These are phyloP conservation scores for Stigmatopora nigra DNA, from an alignment of 2,113 vertebrate species.

Conservation along the genomic window DNA sequence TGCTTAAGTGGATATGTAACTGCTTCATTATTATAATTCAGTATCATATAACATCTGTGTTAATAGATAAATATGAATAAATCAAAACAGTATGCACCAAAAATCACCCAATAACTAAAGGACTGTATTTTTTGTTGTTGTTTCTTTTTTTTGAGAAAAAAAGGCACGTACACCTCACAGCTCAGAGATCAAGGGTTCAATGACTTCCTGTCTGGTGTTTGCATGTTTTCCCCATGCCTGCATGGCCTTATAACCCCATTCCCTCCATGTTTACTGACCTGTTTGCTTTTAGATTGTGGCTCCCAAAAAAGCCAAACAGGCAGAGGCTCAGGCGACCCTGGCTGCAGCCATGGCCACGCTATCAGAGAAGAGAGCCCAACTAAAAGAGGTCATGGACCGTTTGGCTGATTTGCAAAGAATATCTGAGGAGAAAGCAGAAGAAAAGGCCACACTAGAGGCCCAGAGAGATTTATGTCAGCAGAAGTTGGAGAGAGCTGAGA, in stretches of 20 bases:
- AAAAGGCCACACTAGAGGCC: constrained; percentile 83
- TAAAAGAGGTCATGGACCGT: constrained; percentile 81
- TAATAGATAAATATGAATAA: too few relatives aligned
- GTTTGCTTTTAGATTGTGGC: constrained; percentile 78
- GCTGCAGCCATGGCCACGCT: constrained; percentile 77
- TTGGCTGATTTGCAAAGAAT: constrained; percentile 77
- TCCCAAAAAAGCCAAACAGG: constrained; percentile 86
- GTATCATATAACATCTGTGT: neutral
- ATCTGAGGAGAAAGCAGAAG: constrained; percentile 84
- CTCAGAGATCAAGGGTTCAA: too few relatives aligned
- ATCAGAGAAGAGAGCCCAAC: constrained; percentile 80
- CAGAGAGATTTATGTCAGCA: constrained; percentile 89
- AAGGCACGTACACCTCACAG: too few relatives aligned
- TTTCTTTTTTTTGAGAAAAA: too few relatives aligned
- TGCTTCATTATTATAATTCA: too few relatives aligned
- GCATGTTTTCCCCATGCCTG: too few relatives aligned
- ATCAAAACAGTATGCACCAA: too few relatives aligned
- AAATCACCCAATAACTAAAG: too few relatives aligned
- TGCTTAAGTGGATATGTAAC: too few relatives aligned
- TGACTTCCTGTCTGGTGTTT: too few relatives aligned
- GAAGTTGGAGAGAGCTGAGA: constrained; percentile 89
- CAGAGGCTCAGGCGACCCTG: constrained; percentile 80
- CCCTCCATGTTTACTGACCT: neutral
- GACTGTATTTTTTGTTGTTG: too few relatives aligned
- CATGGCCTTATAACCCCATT: neutral